A percentile compares a stretch with the other conserved stretches of the same genome.
These are phyloP conservation scores for Drosophila miranda DNA, from an alignment of 1,140 invertebrate genomes.

Conservation along the genomic window DNA sequence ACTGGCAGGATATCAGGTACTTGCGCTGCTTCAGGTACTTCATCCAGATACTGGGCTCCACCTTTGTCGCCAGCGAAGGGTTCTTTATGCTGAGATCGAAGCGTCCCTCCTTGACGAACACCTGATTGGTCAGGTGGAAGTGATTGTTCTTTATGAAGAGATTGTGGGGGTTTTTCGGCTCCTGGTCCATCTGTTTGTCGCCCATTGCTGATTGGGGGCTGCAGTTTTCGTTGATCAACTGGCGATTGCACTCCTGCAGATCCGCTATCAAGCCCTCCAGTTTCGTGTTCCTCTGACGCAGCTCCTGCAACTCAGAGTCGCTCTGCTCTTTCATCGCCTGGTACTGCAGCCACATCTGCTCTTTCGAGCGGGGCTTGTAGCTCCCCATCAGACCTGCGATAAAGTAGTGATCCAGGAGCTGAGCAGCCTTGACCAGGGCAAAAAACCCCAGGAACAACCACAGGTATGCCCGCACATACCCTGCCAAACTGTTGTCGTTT, in stretches of 20 bases:
- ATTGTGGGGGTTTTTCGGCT: slow-evolving; percentile 29
- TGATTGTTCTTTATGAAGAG: slow-evolving; percentile 68
- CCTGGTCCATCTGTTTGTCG: slow-evolving; percentile 14
- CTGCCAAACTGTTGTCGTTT: no score
- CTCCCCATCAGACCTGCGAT: slow-evolving; percentile 12
- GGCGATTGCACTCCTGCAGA: slow-evolving; percentile 57
- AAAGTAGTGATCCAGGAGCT: slow-evolving; percentile 41
- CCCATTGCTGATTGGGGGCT: slow-evolving; percentile 58
- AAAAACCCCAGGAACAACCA: slow-evolving; percentile 62
- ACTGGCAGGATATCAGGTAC: slow-evolving; percentile 49
- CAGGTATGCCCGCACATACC: slow-evolving; percentile 36
- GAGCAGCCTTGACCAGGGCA: slow-evolving; percentile 45
- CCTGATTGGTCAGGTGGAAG: slow-evolving; percentile 60
- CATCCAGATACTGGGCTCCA: slow-evolving; percentile 50
- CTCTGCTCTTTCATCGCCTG: slow-evolving; percentile 48
- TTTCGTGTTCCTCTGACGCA: slow-evolving; percentile 52
- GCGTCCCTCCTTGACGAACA: slow-evolving; percentile 49
- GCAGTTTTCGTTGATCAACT: slow-evolving; percentile 64
- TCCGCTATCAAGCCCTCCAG: slow-evolving; percentile 52
- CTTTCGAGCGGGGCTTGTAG: slow-evolving; percentile 40
- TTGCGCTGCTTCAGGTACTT: slow-evolving; percentile 69
- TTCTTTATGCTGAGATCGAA: slow-evolving; percentile 20
- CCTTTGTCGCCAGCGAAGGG: background rate
- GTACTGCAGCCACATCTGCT: slow-evolving; percentile 43
- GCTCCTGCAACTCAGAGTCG: slow-evolving; percentile 29